Percentiles rank a stretch among this genome's conserved stretches.
Evolutionary conservation across 1,140 invertebrate genomes (phyloP).

Genomic region (Drosophila sproati): DNA sequence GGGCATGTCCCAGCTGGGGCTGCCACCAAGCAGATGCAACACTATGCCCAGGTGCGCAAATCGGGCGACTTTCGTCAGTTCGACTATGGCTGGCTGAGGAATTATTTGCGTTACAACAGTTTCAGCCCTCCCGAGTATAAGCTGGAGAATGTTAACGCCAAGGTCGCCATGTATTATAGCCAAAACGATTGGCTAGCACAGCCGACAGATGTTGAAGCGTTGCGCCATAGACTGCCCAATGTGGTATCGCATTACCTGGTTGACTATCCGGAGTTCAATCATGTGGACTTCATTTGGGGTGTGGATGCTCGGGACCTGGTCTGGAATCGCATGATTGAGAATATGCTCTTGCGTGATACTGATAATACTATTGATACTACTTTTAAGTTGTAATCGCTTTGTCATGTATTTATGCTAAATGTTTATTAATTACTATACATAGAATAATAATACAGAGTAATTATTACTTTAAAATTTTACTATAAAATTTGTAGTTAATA

Average conservation of each 20-base stretch:
- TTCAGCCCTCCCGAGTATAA: constrained; percentile 87
- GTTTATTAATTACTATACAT: constrained; percentile 19
- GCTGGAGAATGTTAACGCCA: constrained; percentile 86
- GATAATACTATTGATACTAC: constrained; percentile 26
- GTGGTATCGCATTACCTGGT: constrained; percentile 84
- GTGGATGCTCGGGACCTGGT: constrained; percentile 85
- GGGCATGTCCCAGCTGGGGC: constrained; percentile 92
- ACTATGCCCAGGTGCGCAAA: constrained; percentile 88
- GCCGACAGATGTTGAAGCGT: constrained; percentile 84
- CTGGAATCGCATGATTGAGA: constrained; percentile 83
- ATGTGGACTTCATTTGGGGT: constrained; percentile 87
- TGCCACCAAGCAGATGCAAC: constrained; percentile 90
- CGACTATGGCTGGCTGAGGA: constrained; percentile 85
- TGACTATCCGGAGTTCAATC: constrained; percentile 85
- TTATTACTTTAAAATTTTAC: not conserved
- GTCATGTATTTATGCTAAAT: constrained; percentile 13
- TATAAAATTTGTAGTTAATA: no score
- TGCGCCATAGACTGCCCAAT: constrained; percentile 84
- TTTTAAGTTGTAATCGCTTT: constrained; percentile 13
- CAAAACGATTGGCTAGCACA: constrained; percentile 87
- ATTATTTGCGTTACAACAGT: constrained; percentile 84
- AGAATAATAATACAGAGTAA: constrained; percentile 17
- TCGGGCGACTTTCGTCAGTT: constrained; percentile 85
- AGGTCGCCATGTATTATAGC: constrained; percentile 88
- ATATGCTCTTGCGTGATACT: constrained; percentile 72